A percentile compares a stretch with the other conserved stretches of the same genome.
These are phyloP conservation scores for Enteromius thamalakanensis DNA, from an alignment of 2,797 vertebrate species.

Conservation along the genomic window DNA sequence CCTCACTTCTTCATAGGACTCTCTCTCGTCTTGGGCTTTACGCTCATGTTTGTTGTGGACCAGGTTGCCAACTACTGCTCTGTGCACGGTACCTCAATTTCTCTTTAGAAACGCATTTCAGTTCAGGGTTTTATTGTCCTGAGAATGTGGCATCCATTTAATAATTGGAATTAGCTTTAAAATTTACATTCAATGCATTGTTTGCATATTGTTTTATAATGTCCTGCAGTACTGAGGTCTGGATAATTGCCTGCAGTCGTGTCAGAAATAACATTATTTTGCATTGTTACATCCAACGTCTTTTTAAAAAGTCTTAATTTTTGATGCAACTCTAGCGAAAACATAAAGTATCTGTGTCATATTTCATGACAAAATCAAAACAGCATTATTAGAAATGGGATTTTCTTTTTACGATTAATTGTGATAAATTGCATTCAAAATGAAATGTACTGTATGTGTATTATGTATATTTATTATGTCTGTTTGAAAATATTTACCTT, in stretches of 20 bases:
- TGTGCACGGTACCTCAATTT: conserved; percentile 64
- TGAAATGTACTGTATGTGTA: too few relatives aligned
- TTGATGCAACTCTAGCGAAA: background rate
- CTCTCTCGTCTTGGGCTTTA: conserved; percentile 79
- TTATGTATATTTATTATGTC: too few relatives aligned
- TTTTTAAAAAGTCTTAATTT: background rate
- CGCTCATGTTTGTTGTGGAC: conserved; percentile 83
- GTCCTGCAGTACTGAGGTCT: too few relatives aligned
- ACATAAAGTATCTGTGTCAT: background rate
- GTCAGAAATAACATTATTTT: background rate
- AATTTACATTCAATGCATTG: background rate
- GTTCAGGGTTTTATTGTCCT: background rate
- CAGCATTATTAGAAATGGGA: background rate
- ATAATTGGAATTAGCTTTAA: background rate
- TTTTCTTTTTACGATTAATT: background rate
- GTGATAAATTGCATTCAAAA: too few relatives aligned
- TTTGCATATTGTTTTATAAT: background rate
- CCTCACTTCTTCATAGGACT: conserved; percentile 77
- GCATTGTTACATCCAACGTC: background rate
- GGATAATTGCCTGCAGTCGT: too few relatives aligned
- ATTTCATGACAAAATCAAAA: background rate
- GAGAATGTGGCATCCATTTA: background rate
- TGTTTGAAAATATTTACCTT: too few relatives aligned
- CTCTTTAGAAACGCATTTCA: background rate
- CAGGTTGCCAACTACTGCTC: conserved; percentile 77